phyloP scores from a whole-genome alignment of 2,113 vertebrate species.

The Cettia cetti region DNA sequence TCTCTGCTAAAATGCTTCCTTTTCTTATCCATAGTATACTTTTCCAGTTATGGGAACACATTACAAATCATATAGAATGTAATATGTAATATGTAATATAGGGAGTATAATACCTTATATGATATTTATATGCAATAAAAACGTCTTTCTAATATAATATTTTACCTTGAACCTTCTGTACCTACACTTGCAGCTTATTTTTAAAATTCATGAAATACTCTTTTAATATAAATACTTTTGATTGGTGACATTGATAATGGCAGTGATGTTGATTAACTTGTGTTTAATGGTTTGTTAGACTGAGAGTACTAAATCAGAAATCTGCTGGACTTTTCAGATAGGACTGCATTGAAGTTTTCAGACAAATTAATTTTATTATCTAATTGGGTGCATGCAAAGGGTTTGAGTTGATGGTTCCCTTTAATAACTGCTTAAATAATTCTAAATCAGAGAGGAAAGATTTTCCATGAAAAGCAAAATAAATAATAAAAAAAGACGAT shows the following conservation, averaged over 20 bases:
- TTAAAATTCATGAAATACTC: background rate
- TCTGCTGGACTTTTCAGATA: background rate
- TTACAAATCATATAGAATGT: background rate
- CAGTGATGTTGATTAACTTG: background rate
- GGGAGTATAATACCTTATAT: accelerated
- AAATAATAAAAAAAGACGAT: background rate
- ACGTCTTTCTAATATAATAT: background rate
- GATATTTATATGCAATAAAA: background rate
- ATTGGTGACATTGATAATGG: background rate
- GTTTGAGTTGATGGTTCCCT: background rate
- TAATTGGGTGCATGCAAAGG: background rate
- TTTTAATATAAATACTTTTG: background rate
- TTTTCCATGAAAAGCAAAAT: background rate
- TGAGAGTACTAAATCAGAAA: background rate
- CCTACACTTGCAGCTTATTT: background rate
- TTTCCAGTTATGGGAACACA: background rate
- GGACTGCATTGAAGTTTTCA: background rate
- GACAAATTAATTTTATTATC: background rate
- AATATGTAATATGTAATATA: background rate
- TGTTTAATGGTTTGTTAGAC: background rate
- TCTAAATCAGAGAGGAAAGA: background rate
- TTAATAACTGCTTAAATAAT: background rate
- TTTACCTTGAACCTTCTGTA: background rate
- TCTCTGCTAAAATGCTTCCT: background rate
- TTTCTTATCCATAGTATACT: background rate